phyloP scores from a whole-genome alignment of 1,140 invertebrate genomes.

The Drosophila setifemur region DNA sequence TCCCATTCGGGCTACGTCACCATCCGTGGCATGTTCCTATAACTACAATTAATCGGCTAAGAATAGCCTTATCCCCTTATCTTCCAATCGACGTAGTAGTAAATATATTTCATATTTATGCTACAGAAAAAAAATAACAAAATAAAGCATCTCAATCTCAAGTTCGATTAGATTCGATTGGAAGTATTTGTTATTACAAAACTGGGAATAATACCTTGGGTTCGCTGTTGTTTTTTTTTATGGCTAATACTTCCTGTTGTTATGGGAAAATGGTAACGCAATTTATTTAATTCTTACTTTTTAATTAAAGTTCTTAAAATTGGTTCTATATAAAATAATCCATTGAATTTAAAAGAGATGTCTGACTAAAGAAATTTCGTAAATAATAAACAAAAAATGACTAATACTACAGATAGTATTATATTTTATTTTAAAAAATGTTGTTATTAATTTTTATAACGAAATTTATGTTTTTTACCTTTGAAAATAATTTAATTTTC shows the following conservation, averaged over 20 bases:
- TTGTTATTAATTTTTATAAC: too few relatives aligned
- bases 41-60: background rate
- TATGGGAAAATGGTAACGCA: background rate
- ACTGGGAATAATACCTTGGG: background rate
- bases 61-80: constrained; percentile 26
- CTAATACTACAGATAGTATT: too few relatives aligned
- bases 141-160: too few relatives aligned
- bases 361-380: too few relatives aligned
- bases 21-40: constrained; percentile 32
- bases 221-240: background rate
- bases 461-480: too few relatives aligned
- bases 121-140: background rate
- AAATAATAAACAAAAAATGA: too few relatives aligned
- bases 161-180: background rate
- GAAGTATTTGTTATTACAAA: background rate
- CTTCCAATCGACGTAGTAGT: constrained; percentile 34
- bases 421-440: too few relatives aligned
- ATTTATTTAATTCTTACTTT: too few relatives aligned
- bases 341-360: too few relatives aligned
- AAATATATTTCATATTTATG: constrained; percentile 28
- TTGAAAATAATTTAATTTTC: too few relatives aligned
- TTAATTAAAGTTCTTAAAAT: too few relatives aligned
- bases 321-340: too few relatives aligned
- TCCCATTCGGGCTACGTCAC: constrained; percentile 14
- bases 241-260: background rate